phyloP scores from a whole-genome alignment of 1,140 invertebrate genomes.

The Drosophila dunni region DNA sequence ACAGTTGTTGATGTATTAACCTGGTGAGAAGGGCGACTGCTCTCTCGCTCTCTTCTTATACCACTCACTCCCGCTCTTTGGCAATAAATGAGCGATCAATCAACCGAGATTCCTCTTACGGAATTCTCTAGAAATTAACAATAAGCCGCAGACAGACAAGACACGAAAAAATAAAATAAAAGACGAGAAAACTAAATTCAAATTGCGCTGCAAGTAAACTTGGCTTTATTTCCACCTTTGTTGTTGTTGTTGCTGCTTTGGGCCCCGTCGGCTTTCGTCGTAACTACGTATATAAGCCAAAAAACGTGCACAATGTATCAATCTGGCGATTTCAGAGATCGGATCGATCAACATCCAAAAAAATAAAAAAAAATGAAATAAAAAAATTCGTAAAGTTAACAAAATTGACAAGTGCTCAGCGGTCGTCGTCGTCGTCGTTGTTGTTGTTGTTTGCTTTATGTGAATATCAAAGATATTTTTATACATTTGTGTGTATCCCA shows the following conservation, averaged over 20 bases:
- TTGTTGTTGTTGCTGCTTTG: constrained; percentile 25
- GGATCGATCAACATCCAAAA: constrained; percentile 83
- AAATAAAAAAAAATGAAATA: constrained; percentile 61
- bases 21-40: constrained; percentile 62
- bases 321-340: constrained; percentile 72
- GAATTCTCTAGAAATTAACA: constrained; percentile 77
- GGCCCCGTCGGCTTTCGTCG: constrained; percentile 5
- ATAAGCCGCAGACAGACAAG: constrained; percentile 58
- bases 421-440: constrained; percentile 37
- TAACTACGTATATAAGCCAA: constrained; percentile 58
- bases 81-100: constrained; percentile 84
- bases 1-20: constrained; percentile 74
- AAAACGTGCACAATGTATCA: constrained; percentile 83
- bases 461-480: constrained; percentile 23
- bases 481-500: neutral
- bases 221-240: constrained; percentile 1
- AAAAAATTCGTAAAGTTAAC: constrained; percentile 68
- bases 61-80: neutral
- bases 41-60: neutral
- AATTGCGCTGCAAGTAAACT: constrained; percentile 81
- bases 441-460: constrained; percentile 14
- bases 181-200: constrained; percentile 69
- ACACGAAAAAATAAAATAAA: constrained; percentile 33
- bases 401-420: constrained; percentile 81
- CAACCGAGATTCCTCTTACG: constrained; percentile 63